Base-by-base conservation (phyloP, 2,113 vertebrate genomes). In the Alosa alosa region DNA sequence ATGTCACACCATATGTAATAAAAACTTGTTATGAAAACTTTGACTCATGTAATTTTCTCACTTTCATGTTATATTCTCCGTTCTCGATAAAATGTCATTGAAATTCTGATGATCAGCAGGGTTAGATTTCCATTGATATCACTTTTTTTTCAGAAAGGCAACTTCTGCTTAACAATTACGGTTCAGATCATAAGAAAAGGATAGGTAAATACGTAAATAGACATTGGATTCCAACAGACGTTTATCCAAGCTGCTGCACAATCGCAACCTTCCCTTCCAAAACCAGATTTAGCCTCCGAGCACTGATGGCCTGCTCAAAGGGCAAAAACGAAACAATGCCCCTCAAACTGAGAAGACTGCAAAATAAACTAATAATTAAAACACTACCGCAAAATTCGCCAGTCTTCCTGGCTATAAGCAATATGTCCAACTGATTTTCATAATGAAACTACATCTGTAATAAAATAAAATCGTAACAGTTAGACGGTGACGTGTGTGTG, bases 1-100 rank as follows among this genome's bases (percentile, higher is more conserved):
- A 85, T 22, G 47, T 75, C 46, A 68, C 46, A 45, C 39, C 64
- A 85, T 85, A 81, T 85, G 72, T 52, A 81, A 81, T 85, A 81
- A 81, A 72, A 78, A 52, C 25, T 75, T 85, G 72, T 36, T 78
- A 78, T 78, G 72, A 36, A 68, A 64, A 46, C 36, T 60, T 83
- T 39, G 55, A 68, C 20, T n/a, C 13, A 4, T 57, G 52, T 78
- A 10, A 39, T 78, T 36, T 36, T 78, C 31, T 78, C 36, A 31
- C 36, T 78, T 39, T 17, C 31, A 78, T 78, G 25, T 78, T 39
- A 5, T 78, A 78, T 13, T 4, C 31, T 11, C 9, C 25, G 31
- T 31, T 31, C 31, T 31, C 3, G 39, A 11, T 78, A 72, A 78
- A 78, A 78, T 78, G 31, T 4, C 36, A 39, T 36, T 39, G 11